phyloP scores from a whole-genome alignment of 2,888 invertebrate species.

The Lochmaea crataegi region DNA sequence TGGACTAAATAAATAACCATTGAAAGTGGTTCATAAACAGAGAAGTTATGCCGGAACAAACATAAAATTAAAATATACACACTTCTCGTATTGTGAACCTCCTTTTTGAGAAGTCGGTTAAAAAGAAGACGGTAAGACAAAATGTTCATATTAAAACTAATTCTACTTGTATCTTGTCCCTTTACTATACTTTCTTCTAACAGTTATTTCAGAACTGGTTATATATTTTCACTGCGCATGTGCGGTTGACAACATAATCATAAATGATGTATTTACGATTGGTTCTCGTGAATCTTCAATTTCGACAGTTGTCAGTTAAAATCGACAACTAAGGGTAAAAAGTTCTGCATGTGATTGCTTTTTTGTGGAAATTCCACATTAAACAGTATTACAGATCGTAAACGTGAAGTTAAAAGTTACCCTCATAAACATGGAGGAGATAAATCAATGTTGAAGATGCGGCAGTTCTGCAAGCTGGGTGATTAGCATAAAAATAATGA shows the following conservation, averaged over 20 bases:
- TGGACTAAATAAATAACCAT: too few relatives aligned
- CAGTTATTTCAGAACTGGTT: too few relatives aligned
- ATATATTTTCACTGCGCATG: too few relatives aligned
- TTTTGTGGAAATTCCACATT: neutral
- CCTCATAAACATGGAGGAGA: conserved; percentile 9
- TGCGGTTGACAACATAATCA: neutral
- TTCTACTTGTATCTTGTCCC: too few relatives aligned
- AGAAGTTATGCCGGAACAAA: too few relatives aligned
- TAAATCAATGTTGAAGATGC: conserved; percentile 18
- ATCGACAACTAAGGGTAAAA: conserved; percentile 1
- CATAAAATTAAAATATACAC: too few relatives aligned
- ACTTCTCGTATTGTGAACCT: too few relatives aligned
- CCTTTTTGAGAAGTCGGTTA: too few relatives aligned
- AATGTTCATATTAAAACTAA: too few relatives aligned
- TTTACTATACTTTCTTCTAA: too few relatives aligned
- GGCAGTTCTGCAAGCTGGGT: neutral
- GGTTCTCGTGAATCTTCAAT: neutral
- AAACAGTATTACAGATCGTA: conserved; percentile 8
- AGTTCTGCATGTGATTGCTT: neutral
- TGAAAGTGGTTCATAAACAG: too few relatives aligned
- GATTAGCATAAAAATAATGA: conserved; percentile 22
- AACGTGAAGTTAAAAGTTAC: conserved; percentile 9
- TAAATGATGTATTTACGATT: neutral
- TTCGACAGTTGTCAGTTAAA: neutral
- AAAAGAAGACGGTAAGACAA: too few relatives aligned